Percentiles rank a stretch among this genome's conserved stretches.
Conservation (phyloP, 1,140 invertebrate species). For the Aphaenogaster floridana region DNA sequence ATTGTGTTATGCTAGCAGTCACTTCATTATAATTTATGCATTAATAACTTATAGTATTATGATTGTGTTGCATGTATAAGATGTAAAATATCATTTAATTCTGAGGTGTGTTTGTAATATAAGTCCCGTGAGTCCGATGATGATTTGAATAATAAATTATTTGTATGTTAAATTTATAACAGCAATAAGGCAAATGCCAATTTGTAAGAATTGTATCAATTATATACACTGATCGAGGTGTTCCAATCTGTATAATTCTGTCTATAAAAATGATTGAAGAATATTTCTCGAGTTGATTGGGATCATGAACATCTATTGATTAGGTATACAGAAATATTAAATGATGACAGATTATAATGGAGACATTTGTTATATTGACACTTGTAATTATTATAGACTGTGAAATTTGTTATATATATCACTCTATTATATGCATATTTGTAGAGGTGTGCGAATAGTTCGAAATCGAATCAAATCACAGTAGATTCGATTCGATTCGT, state of each 20-base stretch:
- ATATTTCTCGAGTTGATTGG: not conserved
- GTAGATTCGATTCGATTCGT: too few relatives aligned
- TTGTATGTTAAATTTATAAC: not conserved
- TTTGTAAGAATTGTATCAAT: slow-evolving; percentile 7
- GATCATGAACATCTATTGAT: slow-evolving; percentile 31
- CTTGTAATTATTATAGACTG: slow-evolving; percentile 32
- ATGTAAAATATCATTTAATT: slow-evolving; percentile 34
- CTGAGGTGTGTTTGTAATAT: slow-evolving; percentile 8
- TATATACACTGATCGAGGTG: not conserved
- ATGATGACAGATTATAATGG: not conserved
- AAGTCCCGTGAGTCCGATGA: not conserved
- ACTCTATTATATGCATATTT: not conserved
- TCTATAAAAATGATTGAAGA: not conserved
- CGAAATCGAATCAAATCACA: too few relatives aligned
- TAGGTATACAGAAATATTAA: not conserved
- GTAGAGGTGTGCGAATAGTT: too few relatives aligned
- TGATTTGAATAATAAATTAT: slow-evolving; percentile 15
- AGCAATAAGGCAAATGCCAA: slow-evolving; percentile 17
- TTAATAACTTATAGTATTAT: slow-evolving; percentile 39
- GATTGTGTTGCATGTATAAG: slow-evolving; percentile 38
- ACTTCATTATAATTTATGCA: slow-evolving; percentile 37
- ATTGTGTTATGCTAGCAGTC: slow-evolving; percentile 25
- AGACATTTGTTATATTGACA: not conserved
- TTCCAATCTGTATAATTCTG: slow-evolving; percentile 5
- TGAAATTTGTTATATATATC: slow-evolving; percentile 17